Conservation (phyloP, 1,140 invertebrate species). For the Akabosia matsudoensis region DNA sequence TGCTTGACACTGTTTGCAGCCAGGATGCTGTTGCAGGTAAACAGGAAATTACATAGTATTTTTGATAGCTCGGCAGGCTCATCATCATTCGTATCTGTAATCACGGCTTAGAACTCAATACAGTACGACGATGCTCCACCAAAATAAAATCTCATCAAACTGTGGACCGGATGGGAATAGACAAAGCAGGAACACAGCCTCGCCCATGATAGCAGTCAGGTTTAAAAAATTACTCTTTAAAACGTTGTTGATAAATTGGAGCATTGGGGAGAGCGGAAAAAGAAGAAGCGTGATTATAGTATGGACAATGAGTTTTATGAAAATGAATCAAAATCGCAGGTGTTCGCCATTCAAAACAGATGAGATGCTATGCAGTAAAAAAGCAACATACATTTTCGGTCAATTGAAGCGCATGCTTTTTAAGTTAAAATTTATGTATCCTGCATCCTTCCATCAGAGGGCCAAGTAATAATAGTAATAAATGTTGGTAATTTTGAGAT, state of each 20-base stretch:
- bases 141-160: not conserved
- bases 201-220: not conserved
- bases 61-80: not conserved
- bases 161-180: not conserved
- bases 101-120: not conserved
- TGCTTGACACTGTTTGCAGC: not conserved
- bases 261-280: not conserved
- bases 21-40: not conserved
- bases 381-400: not conserved
- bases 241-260: not conserved
- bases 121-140: not conserved
- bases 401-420: too few species aligned
- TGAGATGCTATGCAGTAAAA: not conserved
- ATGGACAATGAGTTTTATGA: not conserved
- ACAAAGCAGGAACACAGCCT: not conserved
- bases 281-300: not conserved
- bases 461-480: too few species aligned
- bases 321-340: not conserved
- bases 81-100: not conserved
- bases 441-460: too few species aligned
- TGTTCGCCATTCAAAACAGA: not conserved
- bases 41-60: not conserved
- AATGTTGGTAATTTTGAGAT: too few species aligned
- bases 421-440: not conserved
- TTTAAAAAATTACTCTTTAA: not conserved